Evolutionary conservation across 2,113 vertebrate genomes (phyloP).

Genomic region (Thomomys bottae): DNA sequence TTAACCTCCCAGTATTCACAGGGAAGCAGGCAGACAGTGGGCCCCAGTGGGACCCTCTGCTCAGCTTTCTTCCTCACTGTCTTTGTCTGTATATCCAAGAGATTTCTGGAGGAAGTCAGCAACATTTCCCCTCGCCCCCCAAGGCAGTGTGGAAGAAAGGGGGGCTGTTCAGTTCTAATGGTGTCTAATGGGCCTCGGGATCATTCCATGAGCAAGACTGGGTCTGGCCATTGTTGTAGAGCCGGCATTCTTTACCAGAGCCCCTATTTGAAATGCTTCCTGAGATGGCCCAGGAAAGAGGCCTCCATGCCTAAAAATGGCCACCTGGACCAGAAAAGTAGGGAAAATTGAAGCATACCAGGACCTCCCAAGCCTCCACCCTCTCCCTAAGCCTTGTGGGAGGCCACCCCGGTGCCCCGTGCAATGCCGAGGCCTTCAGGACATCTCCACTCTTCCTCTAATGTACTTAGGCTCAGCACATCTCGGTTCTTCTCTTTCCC

Average conservation of each 20-base stretch:
- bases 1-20: not conserved
- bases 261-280: not conserved
- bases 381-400: too few relatives aligned
- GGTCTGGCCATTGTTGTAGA: fast-evolving
- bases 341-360: not conserved
- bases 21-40: not conserved
- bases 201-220: not conserved
- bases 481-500: too few relatives aligned
- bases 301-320: not conserved
- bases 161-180: not conserved
- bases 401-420: too few relatives aligned
- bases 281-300: not conserved
- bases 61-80: not conserved
- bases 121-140: not conserved
- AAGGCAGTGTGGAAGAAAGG: not conserved
- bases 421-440: too few relatives aligned
- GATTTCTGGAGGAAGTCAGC: slow-evolving; percentile 32
- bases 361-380: too few relatives aligned
- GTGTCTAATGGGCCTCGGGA: not conserved
- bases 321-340: not conserved
- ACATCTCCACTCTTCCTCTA: too few relatives aligned
- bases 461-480: too few relatives aligned
- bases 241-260: fast-evolving
- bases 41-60: not conserved
- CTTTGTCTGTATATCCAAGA: not conserved